These are phyloP conservation scores for Acanthopagrus latus DNA, from an alignment of 2,797 vertebrate species.

Conservation along the genomic window DNA sequence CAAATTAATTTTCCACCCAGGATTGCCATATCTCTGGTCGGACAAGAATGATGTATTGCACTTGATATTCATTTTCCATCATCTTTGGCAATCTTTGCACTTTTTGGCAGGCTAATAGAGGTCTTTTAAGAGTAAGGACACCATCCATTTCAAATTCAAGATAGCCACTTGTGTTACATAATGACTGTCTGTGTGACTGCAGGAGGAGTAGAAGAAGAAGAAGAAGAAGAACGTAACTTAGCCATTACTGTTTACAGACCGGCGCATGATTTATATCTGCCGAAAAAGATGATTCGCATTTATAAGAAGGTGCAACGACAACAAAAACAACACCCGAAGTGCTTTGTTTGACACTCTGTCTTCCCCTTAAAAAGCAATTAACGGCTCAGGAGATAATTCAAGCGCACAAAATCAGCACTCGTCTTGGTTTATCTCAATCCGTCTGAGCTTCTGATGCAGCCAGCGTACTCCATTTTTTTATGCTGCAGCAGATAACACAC, in stretches of 20 bases:
- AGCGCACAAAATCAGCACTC: constrained; percentile 8
- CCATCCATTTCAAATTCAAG: constrained; percentile 74
- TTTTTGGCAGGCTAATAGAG: constrained; percentile 79
- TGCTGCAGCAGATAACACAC: constrained; percentile 3
- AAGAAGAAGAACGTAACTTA: background rate
- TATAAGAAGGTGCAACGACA: constrained; percentile 1
- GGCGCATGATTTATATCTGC: constrained; percentile 7
- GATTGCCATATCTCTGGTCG: constrained; percentile 79
- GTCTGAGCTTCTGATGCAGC: background rate
- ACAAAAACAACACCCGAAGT: constrained; percentile 9
- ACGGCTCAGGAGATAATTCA: constrained; percentile 18
- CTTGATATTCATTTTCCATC: constrained; percentile 86
- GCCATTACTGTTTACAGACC: constrained; percentile 22
- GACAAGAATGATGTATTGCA: constrained; percentile 86
- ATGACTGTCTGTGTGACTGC: constrained; percentile 41
- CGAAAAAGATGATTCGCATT: constrained; percentile 26
- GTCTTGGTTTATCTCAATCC: constrained; percentile 19
- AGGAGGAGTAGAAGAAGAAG: background rate
- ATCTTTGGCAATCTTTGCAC: constrained; percentile 77
- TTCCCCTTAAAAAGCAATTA: constrained; percentile 35
- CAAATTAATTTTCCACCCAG: constrained; percentile 83
- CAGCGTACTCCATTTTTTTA: constrained; percentile 15
- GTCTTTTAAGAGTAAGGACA: constrained; percentile 73
- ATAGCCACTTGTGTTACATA: constrained; percentile 67
- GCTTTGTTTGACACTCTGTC: constrained; percentile 17